A percentile compares a stretch with the other conserved stretches of the same genome.
phyloP scores from a whole-genome alignment of 2,113 vertebrate genomes.

The Pardalotus punctatus region DNA sequence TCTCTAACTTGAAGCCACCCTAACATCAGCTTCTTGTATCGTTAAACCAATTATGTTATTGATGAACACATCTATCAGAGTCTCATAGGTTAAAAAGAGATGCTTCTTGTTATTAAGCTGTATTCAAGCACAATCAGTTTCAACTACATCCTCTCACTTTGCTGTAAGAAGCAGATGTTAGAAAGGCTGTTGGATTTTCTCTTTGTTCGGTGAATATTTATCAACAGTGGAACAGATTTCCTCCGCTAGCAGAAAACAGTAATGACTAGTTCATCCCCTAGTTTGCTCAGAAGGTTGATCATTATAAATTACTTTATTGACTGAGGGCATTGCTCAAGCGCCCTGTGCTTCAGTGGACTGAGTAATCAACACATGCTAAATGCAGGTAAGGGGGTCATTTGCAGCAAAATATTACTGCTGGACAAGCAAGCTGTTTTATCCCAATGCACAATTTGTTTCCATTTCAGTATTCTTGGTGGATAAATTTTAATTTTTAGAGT shows the following conservation, averaged over 20 bases:
- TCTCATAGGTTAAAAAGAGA: not conserved
- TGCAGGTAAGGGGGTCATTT: not conserved
- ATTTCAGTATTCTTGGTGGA: not conserved
- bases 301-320: slow-evolving; percentile 69
- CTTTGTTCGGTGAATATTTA: not conserved
- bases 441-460: not conserved
- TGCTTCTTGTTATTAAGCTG: not conserved
- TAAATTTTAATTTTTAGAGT: not conserved
- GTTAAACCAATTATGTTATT: not conserved
- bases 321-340: slow-evolving; percentile 19
- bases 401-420: not conserved
- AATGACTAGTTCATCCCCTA: slow-evolving; percentile 20
- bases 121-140: not conserved
- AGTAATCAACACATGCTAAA: slow-evolving; percentile 47
- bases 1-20: not conserved
- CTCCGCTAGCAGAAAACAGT: not conserved
- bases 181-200: not conserved
- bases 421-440: not conserved
- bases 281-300: slow-evolving; percentile 16
- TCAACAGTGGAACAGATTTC: not conserved
- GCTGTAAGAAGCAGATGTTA: slow-evolving; percentile 8
- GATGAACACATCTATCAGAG: not conserved
- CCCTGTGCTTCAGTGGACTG: slow-evolving; percentile 42
- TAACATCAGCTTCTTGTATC: not conserved
- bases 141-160: not conserved